Evolutionary conservation across 2,888 invertebrate genomes (phyloP).

Genomic region (Platycnemis pennipes): DNA sequence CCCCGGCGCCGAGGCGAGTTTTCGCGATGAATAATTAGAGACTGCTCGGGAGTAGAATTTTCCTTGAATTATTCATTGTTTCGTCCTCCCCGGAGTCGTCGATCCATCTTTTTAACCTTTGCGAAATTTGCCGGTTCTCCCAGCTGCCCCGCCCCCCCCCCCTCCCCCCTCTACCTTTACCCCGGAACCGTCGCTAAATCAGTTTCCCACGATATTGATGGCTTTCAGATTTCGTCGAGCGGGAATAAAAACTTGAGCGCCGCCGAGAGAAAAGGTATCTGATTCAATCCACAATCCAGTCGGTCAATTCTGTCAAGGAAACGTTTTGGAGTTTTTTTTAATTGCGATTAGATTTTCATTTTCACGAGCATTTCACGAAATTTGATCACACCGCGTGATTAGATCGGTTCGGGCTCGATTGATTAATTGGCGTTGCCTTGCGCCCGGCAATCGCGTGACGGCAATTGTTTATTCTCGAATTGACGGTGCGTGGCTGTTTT

Average conservation of each 20-base stretch:
- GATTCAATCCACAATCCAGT: no score
- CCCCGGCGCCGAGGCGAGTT: neutral
- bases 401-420: neutral
- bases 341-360: neutral
- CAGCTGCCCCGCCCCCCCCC: no score
- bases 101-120: neutral
- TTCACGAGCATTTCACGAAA: no score
- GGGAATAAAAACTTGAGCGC: no score
- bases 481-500: neutral
- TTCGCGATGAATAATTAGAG: slow-evolving; percentile 16
- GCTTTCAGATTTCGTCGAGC: neutral
- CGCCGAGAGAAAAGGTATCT: no score
- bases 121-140: no score
- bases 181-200: neutral
- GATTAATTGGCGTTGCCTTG: neutral
- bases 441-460: neutral
- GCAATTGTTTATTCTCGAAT: neutral
- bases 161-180: no score
- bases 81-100: neutral
- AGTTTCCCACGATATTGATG: neutral
- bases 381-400: no score
- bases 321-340: no score
- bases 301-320: no score
- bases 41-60: neutral
- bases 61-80: neutral